These are phyloP conservation scores for Chloroceryle aenea DNA, from an alignment of 2,113 vertebrate genomes.

Conservation along the genomic window DNA sequence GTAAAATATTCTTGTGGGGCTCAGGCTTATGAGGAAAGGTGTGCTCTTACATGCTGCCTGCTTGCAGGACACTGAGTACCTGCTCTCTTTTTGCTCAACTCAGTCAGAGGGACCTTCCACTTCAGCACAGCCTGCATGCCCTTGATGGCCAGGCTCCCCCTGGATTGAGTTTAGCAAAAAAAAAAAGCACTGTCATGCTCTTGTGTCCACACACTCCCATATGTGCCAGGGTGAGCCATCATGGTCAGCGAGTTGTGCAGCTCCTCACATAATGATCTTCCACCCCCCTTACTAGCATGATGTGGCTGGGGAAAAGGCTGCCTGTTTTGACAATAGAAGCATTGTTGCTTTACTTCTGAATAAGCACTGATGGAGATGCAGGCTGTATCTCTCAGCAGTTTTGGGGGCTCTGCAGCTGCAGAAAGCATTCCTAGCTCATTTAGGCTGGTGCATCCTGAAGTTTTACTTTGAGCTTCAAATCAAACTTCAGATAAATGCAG, in stretches of 20 bases:
- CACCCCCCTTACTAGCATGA: neutral
- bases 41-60: neutral
- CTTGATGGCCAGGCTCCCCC: neutral
- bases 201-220: neutral
- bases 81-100: neutral
- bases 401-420: neutral
- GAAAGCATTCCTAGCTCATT: neutral
- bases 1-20: neutral
- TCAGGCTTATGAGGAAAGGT: neutral
- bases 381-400: neutral
- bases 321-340: neutral
- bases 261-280: neutral
- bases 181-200: neutral
- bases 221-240: neutral
- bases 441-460: neutral
- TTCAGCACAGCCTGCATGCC: neutral
- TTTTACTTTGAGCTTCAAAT: neutral
- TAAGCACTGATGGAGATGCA: neutral
- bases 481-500: neutral
- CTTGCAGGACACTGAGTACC: fast-evolving
- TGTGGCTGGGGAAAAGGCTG: neutral
- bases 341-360: neutral
- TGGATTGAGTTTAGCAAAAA: neutral
- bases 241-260: neutral
- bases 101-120: neutral